Base-by-base conservation (phyloP, 2,797 vertebrate species). In the Sebastes wilsoni region DNA sequence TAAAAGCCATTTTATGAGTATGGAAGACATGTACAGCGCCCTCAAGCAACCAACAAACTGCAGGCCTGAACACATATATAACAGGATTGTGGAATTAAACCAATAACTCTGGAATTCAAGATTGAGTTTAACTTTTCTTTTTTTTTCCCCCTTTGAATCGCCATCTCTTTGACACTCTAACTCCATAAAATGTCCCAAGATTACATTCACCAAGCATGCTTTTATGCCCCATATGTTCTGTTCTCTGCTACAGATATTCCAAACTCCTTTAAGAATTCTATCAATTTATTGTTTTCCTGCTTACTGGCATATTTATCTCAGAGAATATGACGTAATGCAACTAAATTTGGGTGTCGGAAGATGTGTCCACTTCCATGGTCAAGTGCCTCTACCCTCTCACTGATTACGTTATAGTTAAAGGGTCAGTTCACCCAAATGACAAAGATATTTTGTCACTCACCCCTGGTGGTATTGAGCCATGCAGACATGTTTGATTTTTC, bases 41-140 rank as follows among this genome's bases (percentile, higher is more conserved):
- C 22, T 68, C 10, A 23, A 73, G 77, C 75, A 80, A 12, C 36
- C 3, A 49, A 20, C 27, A 66, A 34, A 71, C n/a, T 83, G 66
- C 81, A 81, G 68, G 82, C 55, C 81, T 66, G 52, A 76, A 70
- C 59, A 10, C 28, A 72, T 85, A 12, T 4, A 22, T 4, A 7
- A 71, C 8, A 60, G 5, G 28, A 32, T 58, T 10, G 16, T 34
- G 38, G 28, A 79, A 36, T 42, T 36, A 34, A 59, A 36, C n/a
- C 30, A 67, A 30, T 28, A 60, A 52, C 30, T 30, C 11, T 54
- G 46, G 62, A 75, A 79, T 75, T 72, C 1, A 0, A 59, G 25
- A 20, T 76, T 34, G 8, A 2, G 2, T 46, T 46, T 46, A 46
- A 46, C 14, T 42, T 42, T 42, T 42, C 38, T 42, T 42, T 42